Percentiles rank a stretch among this genome's conserved stretches.
phyloP scores from a whole-genome alignment of 2,888 invertebrate genomes.

The Chromoteleia sp. region DNA sequence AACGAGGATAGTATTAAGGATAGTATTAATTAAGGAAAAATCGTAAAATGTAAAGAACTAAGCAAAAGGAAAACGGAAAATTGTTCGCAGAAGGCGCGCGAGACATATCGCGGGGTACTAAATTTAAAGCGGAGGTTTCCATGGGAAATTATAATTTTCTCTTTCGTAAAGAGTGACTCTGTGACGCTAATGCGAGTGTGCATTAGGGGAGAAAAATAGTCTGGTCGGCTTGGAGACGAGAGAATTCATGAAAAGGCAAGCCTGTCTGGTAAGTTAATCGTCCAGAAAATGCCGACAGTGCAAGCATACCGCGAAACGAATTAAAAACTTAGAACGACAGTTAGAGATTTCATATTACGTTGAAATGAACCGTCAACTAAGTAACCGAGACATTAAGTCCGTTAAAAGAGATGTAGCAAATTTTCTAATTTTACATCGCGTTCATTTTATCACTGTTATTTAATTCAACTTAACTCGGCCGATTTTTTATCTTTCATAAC shows the following conservation, averaged over 20 bases:
- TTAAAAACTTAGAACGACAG: slow-evolving; percentile 67
- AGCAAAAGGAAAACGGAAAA: slow-evolving; percentile 48
- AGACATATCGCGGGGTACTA: slow-evolving; percentile 65
- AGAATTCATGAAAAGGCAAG: slow-evolving; percentile 68
- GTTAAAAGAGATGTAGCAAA: not conserved
- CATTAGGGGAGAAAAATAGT: slow-evolving; percentile 73
- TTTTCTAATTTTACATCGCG: slow-evolving; percentile 16
- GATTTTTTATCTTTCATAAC: too few relatives aligned
- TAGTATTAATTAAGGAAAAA: slow-evolving; percentile 27
- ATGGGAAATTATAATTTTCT: slow-evolving; percentile 73
- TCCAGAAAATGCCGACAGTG: slow-evolving; percentile 71
- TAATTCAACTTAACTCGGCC: not conserved
- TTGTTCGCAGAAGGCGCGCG: slow-evolving; percentile 48
- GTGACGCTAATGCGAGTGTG: slow-evolving; percentile 72
- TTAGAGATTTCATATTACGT: slow-evolving; percentile 50
- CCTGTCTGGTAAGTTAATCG: slow-evolving; percentile 71
- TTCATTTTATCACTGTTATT: not conserved
- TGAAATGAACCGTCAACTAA: slow-evolving; percentile 44
- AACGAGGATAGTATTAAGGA: slow-evolving; percentile 17
- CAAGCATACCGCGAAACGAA: slow-evolving; percentile 65
- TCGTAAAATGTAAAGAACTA: slow-evolving; percentile 27
- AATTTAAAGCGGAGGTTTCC: slow-evolving; percentile 69
- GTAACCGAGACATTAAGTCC: slow-evolving; percentile 14
- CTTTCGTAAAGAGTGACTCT: slow-evolving; percentile 69
- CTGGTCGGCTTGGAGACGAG: slow-evolving; percentile 53